These are phyloP conservation scores for Eupristina koningsbergeri DNA, from an alignment of 1,140 invertebrate species.

Conservation along the genomic window DNA sequence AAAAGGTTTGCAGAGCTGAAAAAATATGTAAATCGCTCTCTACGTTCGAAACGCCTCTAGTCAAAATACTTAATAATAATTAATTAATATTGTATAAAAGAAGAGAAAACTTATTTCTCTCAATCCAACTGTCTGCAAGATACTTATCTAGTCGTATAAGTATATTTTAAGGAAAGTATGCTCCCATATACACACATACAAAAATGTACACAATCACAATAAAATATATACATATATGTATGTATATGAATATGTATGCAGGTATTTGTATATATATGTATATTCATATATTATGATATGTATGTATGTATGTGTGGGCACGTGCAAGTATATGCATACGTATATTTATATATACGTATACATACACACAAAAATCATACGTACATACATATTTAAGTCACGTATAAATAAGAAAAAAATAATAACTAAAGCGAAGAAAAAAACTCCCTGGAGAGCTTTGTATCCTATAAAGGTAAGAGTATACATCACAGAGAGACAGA, in stretches of 20 bases:
- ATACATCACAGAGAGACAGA: no score
- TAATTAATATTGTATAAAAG: slow-evolving; percentile 5
- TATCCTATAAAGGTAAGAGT: slow-evolving; percentile 20
- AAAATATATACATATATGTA: slow-evolving; percentile 24
- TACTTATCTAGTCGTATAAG: slow-evolving; percentile 57
- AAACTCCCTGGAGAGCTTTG: slow-evolving; percentile 48
- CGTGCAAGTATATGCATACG: no score
- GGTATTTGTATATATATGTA: no score
- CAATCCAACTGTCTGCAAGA: slow-evolving; percentile 56
- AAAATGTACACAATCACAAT: slow-evolving; percentile 9
- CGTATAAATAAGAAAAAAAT: slow-evolving; percentile 13
- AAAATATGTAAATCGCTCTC: slow-evolving; percentile 13
- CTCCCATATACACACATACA: slow-evolving; percentile 27
- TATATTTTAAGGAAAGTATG: slow-evolving; percentile 52
- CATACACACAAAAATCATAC: no score
- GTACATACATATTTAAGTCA: no score
- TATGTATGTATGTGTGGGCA: not conserved
- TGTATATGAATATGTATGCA: not conserved
- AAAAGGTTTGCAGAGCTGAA: slow-evolving; percentile 33
- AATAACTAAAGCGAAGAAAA: slow-evolving; percentile 40
- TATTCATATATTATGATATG: not conserved
- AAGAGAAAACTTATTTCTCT: slow-evolving; percentile 45
- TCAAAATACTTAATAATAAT: slow-evolving; percentile 44
- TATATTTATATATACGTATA: no score
- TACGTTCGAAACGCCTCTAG: slow-evolving; percentile 37